These are phyloP conservation scores for Tauraco erythrolophus DNA, from an alignment of 2,113 vertebrate genomes.

Conservation along the genomic window DNA sequence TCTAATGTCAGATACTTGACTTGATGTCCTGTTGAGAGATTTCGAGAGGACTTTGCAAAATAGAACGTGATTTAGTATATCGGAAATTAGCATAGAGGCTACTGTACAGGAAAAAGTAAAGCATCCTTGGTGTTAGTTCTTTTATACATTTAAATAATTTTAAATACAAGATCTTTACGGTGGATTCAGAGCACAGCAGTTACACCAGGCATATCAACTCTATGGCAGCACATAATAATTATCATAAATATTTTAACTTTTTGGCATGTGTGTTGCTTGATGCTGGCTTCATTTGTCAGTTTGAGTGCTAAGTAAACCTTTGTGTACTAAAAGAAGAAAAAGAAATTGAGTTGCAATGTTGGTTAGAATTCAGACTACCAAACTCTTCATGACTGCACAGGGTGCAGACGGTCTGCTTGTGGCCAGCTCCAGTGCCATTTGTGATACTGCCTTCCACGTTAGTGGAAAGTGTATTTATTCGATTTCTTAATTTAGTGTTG, in stretches of 20 bases:
- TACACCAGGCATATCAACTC: not conserved
- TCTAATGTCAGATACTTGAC: not conserved
- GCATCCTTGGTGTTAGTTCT: not conserved
- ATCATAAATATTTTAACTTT: not conserved
- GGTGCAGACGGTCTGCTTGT: not conserved
- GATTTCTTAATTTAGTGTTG: not conserved
- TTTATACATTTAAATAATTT: constrained; percentile 21
- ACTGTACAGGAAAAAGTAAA: not conserved
- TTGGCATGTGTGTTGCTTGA: not conserved
- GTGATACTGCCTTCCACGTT: not conserved
- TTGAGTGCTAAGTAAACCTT: not conserved
- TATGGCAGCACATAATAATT: not conserved
- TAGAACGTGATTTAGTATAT: not conserved
- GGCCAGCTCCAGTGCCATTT: not conserved
- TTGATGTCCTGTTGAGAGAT: not conserved
- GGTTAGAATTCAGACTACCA: not conserved
- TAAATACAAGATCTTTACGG: not conserved
- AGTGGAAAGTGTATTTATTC: not conserved
- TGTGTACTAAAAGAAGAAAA: not conserved
- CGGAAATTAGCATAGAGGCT: not conserved
- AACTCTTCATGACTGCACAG: not conserved
- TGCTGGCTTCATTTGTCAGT: not conserved
- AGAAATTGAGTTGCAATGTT: not conserved
- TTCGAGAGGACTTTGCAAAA: constrained; percentile 7
- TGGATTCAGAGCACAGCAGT: constrained; percentile 19